Conservation (phyloP, 2,797 vertebrate genomes). For the Crenichthys baileyi region DNA sequence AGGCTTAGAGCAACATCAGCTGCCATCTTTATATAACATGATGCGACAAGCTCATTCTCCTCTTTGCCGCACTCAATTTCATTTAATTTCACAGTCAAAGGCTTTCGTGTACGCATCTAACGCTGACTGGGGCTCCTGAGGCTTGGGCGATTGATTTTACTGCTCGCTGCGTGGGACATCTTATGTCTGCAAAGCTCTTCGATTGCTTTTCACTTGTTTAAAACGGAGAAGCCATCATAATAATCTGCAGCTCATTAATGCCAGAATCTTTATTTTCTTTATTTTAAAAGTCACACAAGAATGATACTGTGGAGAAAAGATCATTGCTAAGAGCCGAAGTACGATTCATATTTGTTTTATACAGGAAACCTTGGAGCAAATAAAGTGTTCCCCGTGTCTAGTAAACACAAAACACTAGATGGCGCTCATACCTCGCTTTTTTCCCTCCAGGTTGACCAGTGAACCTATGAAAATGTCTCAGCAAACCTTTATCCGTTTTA, state of each 20-base stretch:
- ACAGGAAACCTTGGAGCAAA: neutral
- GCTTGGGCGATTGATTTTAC: neutral
- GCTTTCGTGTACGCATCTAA: neutral
- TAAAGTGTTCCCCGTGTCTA: neutral
- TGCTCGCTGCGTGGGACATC: neutral
- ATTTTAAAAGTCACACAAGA: neutral
- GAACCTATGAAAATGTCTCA: neutral
- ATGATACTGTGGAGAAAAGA: neutral
- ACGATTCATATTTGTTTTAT: neutral
- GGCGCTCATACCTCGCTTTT: neutral
- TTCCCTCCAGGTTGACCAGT: neutral
- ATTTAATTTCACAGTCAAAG: neutral
- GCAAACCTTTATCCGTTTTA: neutral
- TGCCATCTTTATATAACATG: constrained; percentile 3
- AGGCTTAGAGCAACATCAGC: neutral
- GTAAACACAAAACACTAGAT: neutral
- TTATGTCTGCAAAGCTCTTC: neutral
- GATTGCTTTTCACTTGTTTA: neutral
- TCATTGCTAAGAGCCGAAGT: neutral
- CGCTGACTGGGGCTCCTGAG: neutral
- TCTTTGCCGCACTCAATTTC: neutral
- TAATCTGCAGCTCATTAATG: neutral
- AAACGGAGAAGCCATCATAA: neutral
- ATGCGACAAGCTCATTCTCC: constrained; percentile 10
- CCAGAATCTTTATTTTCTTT: neutral